phyloP scores from a whole-genome alignment of 1,140 invertebrate genomes.

The Holcopasites calliopsidis region DNA sequence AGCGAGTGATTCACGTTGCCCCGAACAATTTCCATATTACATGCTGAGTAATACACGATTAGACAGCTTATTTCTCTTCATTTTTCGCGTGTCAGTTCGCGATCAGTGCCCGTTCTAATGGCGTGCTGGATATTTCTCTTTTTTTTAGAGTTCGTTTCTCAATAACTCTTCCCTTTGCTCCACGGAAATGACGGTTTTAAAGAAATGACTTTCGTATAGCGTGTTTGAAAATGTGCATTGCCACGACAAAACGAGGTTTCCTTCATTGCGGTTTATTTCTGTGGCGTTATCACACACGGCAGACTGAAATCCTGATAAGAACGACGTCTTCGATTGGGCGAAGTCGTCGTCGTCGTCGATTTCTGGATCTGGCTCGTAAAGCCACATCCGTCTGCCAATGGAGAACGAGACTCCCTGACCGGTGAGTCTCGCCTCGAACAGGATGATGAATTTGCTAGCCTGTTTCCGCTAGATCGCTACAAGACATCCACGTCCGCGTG shows the following conservation, averaged over 20 bases:
- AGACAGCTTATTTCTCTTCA: conserved; percentile 53
- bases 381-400: conserved; percentile 48
- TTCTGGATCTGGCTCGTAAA: conserved; percentile 46
- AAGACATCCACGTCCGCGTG: conserved; percentile 24
- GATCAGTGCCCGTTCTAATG: neutral
- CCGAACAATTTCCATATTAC: conserved; percentile 69
- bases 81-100: conserved; percentile 47
- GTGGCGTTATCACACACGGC: neutral
- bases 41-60: conserved; percentile 69
- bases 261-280: neutral
- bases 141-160: conserved; percentile 55
- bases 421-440: conserved; percentile 23
- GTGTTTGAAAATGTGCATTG: no score
- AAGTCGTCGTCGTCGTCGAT: conserved; percentile 37
- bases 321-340: neutral
- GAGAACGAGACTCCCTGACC: neutral
- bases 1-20: conserved; percentile 64
- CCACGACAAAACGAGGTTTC: neutral
- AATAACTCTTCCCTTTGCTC: conserved; percentile 54
- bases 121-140: conserved; percentile 42
- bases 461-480: conserved; percentile 37
- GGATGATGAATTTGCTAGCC: conserved; percentile 39
- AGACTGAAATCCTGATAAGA: neutral
- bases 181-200: conserved; percentile 38
- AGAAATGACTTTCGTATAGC: neutral